These are phyloP conservation scores for Sminthurinus aureus DNA, from an alignment of 2,888 invertebrate species.

Conservation along the genomic window DNA sequence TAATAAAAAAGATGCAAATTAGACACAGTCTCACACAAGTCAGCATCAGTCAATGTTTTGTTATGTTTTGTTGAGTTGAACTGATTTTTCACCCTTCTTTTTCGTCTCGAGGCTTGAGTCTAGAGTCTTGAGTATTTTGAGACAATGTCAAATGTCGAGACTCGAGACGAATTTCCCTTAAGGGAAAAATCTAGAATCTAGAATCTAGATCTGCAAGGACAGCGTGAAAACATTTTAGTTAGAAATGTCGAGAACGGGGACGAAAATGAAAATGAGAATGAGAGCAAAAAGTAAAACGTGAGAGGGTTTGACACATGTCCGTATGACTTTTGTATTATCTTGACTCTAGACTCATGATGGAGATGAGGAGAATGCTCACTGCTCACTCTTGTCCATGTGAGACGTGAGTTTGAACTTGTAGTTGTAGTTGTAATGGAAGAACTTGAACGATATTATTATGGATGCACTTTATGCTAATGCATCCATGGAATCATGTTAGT, in stretches of 20 bases:
- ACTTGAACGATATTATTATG: neutral
- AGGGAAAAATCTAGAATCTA: slow-evolving; percentile 8
- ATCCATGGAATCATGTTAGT: no score
- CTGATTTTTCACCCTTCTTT: neutral
- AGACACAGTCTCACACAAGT: neutral
- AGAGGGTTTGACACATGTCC: neutral
- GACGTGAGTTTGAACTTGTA: no score
- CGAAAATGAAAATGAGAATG: no score
- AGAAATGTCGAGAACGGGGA: no score
- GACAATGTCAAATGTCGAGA: no score
- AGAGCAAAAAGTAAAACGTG: neutral
- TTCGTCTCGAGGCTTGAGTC: neutral
- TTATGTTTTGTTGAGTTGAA: neutral
- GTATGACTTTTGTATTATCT: neutral
- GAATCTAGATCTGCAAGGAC: neutral
- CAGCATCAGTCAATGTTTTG: neutral
- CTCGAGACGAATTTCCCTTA: neutral
- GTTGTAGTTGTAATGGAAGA: neutral
- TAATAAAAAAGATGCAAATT: slow-evolving; percentile 29
- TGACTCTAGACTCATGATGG: neutral
- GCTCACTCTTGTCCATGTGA: neutral
- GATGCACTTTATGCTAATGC: slow-evolving; percentile 30
- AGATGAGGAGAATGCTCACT: neutral
- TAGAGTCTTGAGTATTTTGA: no score
- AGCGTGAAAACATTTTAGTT: neutral